phyloP scores from a whole-genome alignment of 2,888 invertebrate species.

The Empis stercorea region DNA sequence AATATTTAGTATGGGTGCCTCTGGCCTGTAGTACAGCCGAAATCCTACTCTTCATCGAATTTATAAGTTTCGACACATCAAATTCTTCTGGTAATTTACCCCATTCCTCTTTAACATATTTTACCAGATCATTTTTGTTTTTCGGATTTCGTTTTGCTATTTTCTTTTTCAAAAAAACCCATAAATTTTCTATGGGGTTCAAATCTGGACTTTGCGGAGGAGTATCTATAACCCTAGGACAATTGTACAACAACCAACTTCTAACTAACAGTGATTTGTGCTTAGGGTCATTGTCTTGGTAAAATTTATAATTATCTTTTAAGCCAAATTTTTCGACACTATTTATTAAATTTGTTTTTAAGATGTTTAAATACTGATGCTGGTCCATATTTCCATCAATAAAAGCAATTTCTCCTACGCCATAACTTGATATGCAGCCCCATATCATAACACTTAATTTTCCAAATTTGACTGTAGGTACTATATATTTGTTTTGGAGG shows the following conservation, averaged over 20 bases:
- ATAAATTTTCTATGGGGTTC: constrained; percentile 1
- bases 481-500: constrained; percentile 7
- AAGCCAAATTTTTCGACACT: constrained; percentile 6
- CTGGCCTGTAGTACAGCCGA: too few relatives aligned
- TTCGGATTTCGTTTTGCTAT: neutral
- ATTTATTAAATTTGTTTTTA: neutral
- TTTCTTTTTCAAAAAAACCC: neutral
- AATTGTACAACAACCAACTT: constrained; percentile 3
- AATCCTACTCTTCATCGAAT: too few relatives aligned
- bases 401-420: constrained; percentile 10
- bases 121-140: neutral
- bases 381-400: constrained; percentile 5
- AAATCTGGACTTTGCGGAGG: neutral
- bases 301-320: neutral
- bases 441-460: constrained; percentile 12
- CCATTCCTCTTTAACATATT: neutral
- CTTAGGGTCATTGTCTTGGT: constrained; percentile 6
- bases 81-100: neutral
- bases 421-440: constrained; percentile 11
- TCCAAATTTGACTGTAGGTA: constrained; percentile 12
- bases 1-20: too few relatives aligned
- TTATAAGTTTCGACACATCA: neutral
- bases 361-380: neutral
- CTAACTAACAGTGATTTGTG: neutral
- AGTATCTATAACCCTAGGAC: constrained; percentile 1